A percentile compares a stretch with the other conserved stretches of the same genome.
phyloP scores from a whole-genome alignment of 2,113 vertebrate species.

The Nothocercus julius region DNA sequence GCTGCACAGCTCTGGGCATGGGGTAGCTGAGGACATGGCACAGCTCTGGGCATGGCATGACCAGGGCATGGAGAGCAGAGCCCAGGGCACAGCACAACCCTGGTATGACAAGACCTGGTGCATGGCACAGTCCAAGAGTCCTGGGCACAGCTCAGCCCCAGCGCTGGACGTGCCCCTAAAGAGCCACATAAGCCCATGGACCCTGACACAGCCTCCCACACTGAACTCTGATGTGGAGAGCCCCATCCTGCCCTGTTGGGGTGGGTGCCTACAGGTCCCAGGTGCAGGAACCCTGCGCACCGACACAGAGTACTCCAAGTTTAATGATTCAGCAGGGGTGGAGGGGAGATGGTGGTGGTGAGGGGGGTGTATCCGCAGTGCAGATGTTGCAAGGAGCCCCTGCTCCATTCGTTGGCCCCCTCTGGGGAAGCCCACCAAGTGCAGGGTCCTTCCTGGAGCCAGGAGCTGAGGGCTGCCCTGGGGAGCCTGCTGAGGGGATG shows the following conservation, averaged over 20 bases:
- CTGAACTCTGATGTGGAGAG: too few species aligned
- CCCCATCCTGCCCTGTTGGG: too few species aligned
- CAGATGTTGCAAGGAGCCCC: neutral
- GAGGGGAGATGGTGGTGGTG: too few species aligned
- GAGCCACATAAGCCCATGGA: neutral
- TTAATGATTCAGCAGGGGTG: neutral
- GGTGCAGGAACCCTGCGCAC: too few species aligned
- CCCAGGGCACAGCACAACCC: neutral
- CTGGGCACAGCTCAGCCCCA: neutral
- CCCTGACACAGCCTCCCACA: neutral
- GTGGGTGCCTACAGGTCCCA: neutral
- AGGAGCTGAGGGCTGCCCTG: neutral
- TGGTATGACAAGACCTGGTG: too few species aligned
- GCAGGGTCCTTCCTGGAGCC: neutral
- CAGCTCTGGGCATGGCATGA: neutral
- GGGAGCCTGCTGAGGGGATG: neutral
- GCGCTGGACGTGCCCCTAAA: neutral
- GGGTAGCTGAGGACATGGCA: neutral
- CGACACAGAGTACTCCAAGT: neutral
- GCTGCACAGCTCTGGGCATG: too few species aligned
- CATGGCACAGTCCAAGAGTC: neutral
- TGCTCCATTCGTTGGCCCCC: accelerated
- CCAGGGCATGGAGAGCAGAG: too few species aligned
- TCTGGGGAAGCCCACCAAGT: neutral
- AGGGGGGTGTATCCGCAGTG: neutral